phyloP scores from a whole-genome alignment of 2,888 invertebrate genomes.

The Tubulanus polymorphus region DNA sequence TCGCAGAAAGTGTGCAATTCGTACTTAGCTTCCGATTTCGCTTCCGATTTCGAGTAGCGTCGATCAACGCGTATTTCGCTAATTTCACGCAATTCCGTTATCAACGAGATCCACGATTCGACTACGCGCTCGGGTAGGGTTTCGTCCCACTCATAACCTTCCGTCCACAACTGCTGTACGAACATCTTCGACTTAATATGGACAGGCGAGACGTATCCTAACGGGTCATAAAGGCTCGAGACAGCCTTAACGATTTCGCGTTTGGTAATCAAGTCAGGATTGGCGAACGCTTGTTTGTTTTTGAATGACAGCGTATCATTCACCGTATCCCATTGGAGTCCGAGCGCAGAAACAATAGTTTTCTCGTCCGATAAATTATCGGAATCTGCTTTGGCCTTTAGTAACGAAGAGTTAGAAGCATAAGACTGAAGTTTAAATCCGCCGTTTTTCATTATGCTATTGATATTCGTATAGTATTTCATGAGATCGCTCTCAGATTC shows the following conservation, averaged over 20 bases:
- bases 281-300: neutral
- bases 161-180: neutral
- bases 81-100: neutral
- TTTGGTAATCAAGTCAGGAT: neutral
- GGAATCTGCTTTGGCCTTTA: neutral
- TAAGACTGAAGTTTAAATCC: too few species aligned
- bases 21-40: neutral
- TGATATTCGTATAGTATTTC: too few species aligned
- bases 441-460: too few species aligned
- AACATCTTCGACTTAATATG: neutral
- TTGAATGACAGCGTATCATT: neutral
- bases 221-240: neutral
- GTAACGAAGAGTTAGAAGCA: conserved; percentile 4
- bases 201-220: neutral
- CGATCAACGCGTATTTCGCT: neutral
- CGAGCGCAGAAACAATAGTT: conserved; percentile 6
- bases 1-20: conserved; percentile 7
- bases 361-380: neutral
- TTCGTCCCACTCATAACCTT: neutral
- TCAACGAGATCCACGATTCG: neutral
- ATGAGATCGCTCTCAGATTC: too few species aligned
- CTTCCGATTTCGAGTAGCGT: neutral
- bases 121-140: neutral
- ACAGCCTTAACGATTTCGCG: conserved; percentile 1
- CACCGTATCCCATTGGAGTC: conserved; percentile 10